Conservation (phyloP, 2,113 vertebrate species). For the Lycocorax pyrrhopterus region DNA sequence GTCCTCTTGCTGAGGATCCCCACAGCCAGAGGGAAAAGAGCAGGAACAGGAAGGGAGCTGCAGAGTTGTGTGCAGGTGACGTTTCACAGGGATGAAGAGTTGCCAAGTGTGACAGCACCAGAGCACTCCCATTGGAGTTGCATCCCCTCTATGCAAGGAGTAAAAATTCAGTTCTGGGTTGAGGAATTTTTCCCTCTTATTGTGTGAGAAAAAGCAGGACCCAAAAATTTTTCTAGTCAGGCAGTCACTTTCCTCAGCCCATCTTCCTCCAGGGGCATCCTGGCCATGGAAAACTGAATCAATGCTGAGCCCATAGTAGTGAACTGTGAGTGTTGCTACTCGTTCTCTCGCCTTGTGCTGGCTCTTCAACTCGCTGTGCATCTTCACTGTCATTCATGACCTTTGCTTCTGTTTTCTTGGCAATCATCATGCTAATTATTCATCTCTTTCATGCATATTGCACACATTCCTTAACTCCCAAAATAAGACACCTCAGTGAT, state of each 20-base stretch:
- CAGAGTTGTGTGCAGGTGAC: not conserved
- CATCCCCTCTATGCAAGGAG: not conserved
- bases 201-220: not conserved
- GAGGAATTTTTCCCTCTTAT: not conserved
- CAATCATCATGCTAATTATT: not conserved
- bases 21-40: not conserved
- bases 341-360: not conserved
- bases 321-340: not conserved
- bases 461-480: not conserved
- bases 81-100: not conserved
- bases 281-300: not conserved
- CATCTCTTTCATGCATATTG: not conserved
- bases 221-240: not conserved
- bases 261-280: not conserved
- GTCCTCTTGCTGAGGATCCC: not conserved
- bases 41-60: accelerated
- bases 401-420: not conserved
- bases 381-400: not conserved
- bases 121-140: not conserved
- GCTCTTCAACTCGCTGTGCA: not conserved
- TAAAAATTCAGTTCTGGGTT: not conserved
- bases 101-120: too few relatives aligned
- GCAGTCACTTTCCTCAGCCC: not conserved
- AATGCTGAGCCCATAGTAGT: not conserved
- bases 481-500: not conserved